Conservation (phyloP, 1,140 invertebrate genomes). For the Drosophila biarmipes region DNA sequence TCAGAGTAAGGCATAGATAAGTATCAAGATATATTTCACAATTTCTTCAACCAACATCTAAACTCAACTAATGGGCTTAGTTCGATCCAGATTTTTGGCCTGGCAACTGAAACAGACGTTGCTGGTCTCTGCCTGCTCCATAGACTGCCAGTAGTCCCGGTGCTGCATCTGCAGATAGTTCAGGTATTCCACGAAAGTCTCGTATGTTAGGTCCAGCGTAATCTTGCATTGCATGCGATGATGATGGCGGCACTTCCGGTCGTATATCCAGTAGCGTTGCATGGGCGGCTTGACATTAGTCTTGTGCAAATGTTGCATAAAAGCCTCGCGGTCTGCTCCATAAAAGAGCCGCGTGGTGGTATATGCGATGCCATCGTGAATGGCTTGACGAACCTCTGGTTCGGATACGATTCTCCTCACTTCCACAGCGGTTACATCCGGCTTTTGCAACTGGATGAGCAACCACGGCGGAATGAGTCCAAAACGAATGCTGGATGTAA, state of each 20-base stretch:
- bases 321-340: constrained; percentile 44
- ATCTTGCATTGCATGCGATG: constrained; percentile 56
- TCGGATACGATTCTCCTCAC: constrained; percentile 21
- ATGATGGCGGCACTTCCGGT: constrained; percentile 48
- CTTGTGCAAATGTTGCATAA: constrained; percentile 31
- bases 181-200: constrained; percentile 45
- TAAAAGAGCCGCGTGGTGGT: constrained; percentile 55
- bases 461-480: constrained; percentile 57
- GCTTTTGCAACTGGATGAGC: constrained; percentile 36
- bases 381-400: constrained; percentile 32
- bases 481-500: constrained; percentile 40
- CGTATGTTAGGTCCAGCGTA: constrained; percentile 30
- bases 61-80: background rate
- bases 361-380: constrained; percentile 61
- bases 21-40: constrained; percentile 9
- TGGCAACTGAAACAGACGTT: constrained; percentile 22
- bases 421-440: constrained; percentile 4
- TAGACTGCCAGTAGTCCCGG: constrained; percentile 45
- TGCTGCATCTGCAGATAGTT: constrained; percentile 38
- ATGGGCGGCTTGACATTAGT: constrained; percentile 24
- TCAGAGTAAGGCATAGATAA: background rate
- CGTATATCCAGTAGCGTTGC: constrained; percentile 58
- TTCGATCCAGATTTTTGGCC: background rate
- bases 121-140: constrained; percentile 31
- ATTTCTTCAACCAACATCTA: background rate